Base-by-base conservation (phyloP, 2,888 invertebrate species). In the Gymnoscelis rufifasciata region DNA sequence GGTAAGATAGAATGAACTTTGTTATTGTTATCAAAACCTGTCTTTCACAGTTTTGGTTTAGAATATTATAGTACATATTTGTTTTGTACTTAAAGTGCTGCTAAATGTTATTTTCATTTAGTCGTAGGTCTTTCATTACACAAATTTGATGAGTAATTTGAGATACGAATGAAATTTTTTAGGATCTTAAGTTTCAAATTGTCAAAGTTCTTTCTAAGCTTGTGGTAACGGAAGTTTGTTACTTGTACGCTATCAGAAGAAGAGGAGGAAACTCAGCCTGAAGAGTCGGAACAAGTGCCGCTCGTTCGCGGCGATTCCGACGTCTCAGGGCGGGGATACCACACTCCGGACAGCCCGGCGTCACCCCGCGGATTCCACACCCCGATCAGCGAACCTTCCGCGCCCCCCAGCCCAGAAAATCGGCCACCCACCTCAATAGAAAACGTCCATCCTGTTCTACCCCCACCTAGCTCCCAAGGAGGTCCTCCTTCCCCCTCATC, bases 401-500 rank as follows among this genome's bases (percentile, higher is more conserved):
- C 79, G 3, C 83, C 86, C 1, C 66, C 82, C 7, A 75, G 86
- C 23, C 91, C 89, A 64, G 54, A 80, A 66, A 76, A 70, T 69
- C 68, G 66, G 10, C 68, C 68, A 2, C 93, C 10, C 90, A 92
- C 67, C 91, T 93, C 14, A 91, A 93, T 90, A 8, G 78, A 90
- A 86, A 76, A 68, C 29, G 87, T 75, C 89, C 90, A 78, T 63
- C 56, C 88, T 68, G 70, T 80, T 50, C 56, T 78, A 3, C 70
- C 74, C 13, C 65, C 75, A 1, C 66, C 71, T 19, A 62, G 62
- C 3, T 72, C 78, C 0, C 77, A 66, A 10, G 77, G 67, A 27
- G 83, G 78, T 10, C 91, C 93, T 0, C 93, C 94, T 0, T 94
- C 96, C 0, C 95, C 96, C 0, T 95, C 94, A 51, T 95, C 96